These are phyloP conservation scores for Anguilla megastoma DNA, from an alignment of 2,797 vertebrate species.

Conservation along the genomic window DNA sequence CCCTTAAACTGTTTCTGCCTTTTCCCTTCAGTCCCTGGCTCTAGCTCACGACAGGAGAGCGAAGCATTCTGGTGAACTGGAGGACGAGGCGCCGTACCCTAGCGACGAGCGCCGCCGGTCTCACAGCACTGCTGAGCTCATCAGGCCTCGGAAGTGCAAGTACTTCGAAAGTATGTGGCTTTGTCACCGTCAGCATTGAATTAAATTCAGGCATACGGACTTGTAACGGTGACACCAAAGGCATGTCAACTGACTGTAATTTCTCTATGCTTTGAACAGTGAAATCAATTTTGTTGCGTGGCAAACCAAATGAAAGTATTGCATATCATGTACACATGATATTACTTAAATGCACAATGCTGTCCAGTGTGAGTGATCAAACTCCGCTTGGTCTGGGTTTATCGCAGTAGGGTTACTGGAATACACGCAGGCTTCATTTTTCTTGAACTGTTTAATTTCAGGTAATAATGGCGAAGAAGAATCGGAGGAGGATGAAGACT, in stretches of 20 bases:
- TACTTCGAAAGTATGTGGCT: slow-evolving; percentile 89
- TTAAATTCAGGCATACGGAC: background rate
- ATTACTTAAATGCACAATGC: background rate
- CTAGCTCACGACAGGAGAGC: slow-evolving; percentile 74
- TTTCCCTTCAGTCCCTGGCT: background rate
- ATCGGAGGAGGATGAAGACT: slow-evolving; percentile 98
- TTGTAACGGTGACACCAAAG: background rate
- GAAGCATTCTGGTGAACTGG: slow-evolving; percentile 80
- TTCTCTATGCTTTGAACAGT: background rate
- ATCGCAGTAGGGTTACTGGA: background rate
- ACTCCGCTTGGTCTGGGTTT: background rate
- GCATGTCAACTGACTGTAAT: too few species aligned
- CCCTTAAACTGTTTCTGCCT: background rate
- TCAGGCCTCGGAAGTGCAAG: slow-evolving; percentile 85
- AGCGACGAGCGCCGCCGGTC: slow-evolving; percentile 82
- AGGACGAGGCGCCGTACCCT: slow-evolving; percentile 78
- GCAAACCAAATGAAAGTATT: background rate
- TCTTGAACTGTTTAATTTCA: slow-evolving; percentile 51
- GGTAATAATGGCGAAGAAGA: slow-evolving; percentile 94
- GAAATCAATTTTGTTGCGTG: background rate
- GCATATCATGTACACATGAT: too few species aligned
- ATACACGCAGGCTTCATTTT: background rate
- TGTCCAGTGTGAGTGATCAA: background rate
- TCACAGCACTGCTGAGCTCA: slow-evolving; percentile 83
- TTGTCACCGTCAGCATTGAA: background rate